A percentile compares a stretch with the other conserved stretches of the same genome.
These are phyloP conservation scores for Aradophagus sp. DNA, from an alignment of 1,140 invertebrate genomes.

Conservation along the genomic window DNA sequence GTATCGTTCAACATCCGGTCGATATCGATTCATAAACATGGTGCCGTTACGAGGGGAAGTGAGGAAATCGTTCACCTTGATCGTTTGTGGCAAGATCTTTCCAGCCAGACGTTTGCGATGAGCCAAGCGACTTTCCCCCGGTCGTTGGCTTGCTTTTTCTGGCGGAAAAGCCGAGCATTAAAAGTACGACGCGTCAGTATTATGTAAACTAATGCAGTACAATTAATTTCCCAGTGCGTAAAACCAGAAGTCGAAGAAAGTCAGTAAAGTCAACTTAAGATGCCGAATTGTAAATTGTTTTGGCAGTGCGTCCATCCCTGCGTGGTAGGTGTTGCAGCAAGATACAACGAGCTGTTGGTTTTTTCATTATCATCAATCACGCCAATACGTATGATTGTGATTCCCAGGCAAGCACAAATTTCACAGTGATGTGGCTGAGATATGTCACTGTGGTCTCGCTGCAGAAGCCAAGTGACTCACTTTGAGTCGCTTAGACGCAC, in stretches of 20 bases:
- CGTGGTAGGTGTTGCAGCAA: slow-evolving; percentile 55
- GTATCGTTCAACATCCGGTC: slow-evolving; percentile 37
- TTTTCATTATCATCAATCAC: slow-evolving; percentile 18
- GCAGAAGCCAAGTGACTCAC: no score
- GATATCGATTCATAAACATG: slow-evolving; percentile 26
- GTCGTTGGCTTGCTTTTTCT: background rate
- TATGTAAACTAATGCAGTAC: slow-evolving; percentile 11
- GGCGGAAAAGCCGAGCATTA: no score
- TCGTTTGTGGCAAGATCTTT: slow-evolving; percentile 14
- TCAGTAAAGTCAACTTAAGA: slow-evolving; percentile 20
- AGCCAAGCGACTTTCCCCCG: no score
- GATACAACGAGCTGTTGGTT: background rate
- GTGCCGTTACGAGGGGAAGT: slow-evolving; percentile 34
- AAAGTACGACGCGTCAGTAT: background rate
- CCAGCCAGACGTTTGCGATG: background rate
- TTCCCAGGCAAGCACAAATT: no score
- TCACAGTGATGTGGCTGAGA: no score
- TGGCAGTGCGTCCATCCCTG: slow-evolving; percentile 59
- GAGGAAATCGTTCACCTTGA: slow-evolving; percentile 14
- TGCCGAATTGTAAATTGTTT: slow-evolving; percentile 52
- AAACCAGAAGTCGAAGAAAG: slow-evolving; percentile 19
- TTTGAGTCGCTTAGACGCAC: no score
- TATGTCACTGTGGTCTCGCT: no score
- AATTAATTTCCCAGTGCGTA: slow-evolving; percentile 27
- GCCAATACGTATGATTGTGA: no score